Conservation (phyloP, 2,888 invertebrate genomes). For the Creontiades dilutus region DNA sequence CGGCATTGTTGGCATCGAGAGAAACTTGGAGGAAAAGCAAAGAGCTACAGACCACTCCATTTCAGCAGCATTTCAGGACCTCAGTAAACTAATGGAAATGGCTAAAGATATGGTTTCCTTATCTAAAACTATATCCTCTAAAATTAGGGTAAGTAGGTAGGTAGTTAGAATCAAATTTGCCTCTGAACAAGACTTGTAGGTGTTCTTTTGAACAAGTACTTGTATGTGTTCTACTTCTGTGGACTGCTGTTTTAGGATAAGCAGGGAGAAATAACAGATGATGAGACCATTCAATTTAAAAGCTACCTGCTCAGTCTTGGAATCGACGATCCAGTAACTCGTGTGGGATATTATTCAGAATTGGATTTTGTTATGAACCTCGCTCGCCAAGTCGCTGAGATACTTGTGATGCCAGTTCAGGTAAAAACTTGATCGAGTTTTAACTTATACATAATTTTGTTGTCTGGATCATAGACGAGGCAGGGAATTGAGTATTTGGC, state of each 20-base stretch:
- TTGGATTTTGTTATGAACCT: conserved; percentile 79
- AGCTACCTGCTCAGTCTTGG: conserved; percentile 97
- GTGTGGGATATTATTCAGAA: conserved; percentile 84
- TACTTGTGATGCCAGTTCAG: conserved; percentile 89
- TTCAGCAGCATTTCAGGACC: conserved; percentile 95
- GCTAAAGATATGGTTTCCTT: conserved; percentile 98
- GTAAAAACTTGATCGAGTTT: conserved; percentile 79
- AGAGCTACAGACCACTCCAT: conserved; percentile 95
- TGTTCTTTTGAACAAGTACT: too few species aligned
- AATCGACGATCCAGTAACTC: conserved; percentile 98
- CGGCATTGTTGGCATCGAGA: conserved; percentile 97
- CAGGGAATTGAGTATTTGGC: too few species aligned
- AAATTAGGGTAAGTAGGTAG: conserved; percentile 85
- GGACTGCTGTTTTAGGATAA: conserved; percentile 82
- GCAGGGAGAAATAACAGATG: conserved; percentile 97
- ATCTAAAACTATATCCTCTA: conserved; percentile 93
- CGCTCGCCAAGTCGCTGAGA: conserved; percentile 90
- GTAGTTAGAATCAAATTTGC: background rate
- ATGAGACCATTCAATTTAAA: conserved; percentile 97
- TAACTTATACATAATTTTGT: too few species aligned
- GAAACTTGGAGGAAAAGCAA: conserved; percentile 93
- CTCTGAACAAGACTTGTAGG: too few species aligned
- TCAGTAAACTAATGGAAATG: conserved; percentile 92
- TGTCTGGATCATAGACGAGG: too few species aligned
- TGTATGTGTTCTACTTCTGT: too few species aligned